Evolutionary conservation across 2,888 invertebrate genomes (phyloP), one percentile per base, ranked within the genome.

Genomic region (Ophioninae sp.): DNA sequence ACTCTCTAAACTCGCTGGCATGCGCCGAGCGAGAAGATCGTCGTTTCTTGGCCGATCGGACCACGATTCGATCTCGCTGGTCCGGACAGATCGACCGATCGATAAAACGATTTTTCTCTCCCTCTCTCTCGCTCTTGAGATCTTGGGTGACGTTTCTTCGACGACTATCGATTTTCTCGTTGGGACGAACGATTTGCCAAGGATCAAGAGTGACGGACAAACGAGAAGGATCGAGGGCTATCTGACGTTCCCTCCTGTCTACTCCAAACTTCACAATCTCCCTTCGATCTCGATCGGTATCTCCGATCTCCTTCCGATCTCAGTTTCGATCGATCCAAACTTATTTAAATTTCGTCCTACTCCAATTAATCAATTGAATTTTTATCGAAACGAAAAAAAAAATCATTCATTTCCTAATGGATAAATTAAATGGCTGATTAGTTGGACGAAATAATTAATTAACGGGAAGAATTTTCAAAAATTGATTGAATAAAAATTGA

Each of bases 61-160:
- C 74, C 74, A 68, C 84, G 84, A 82, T 84, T 84, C 84, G 79
- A 84, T 84, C 84, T 81, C 71, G 65, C 39, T 44, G 76, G 75
- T 79, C 51, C 6, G 51, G 84, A 84, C 84, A 84, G 84, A 84
- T 82, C 81, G 82, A 84, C 79, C 84, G 84, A 82, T 84, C 84
- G 84, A 84, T 81, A 84, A 84, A 82, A 75, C 79, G 65, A 65
- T 65, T 39, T 44, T 41, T 17, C 44, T 73, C 72, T 13, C 59
- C 51, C 73, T 63, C 73, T 63, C n/a, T 68, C 37, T 63, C 20
- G 41, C 37, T 20, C 39, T 68, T 39, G 37, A n/a, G 6, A 58
- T 59, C 41, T 61, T 51, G 22, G 22, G 67, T 69, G 67, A 64
- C 71, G 51, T 56, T 78, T 39, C 59, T 73, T 59, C 22, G 68